These are phyloP conservation scores for Osmerus mordax DNA, from an alignment of 2,113 vertebrate species.

Conservation along the genomic window DNA sequence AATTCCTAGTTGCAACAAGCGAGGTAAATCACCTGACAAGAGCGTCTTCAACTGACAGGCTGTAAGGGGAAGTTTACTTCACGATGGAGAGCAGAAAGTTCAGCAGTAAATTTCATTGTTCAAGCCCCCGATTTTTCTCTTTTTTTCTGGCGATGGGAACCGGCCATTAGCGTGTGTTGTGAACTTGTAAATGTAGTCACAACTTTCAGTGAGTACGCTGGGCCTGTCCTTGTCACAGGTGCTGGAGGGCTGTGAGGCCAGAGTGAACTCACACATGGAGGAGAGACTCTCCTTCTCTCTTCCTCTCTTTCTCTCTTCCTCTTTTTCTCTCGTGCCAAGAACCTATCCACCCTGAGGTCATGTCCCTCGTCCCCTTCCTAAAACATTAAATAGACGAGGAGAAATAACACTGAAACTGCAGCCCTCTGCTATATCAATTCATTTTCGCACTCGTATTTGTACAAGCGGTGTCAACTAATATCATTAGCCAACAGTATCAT, in stretches of 20 bases:
- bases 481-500: conserved; percentile 52
- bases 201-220: conserved; percentile 18
- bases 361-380: conserved; percentile 42
- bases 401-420: conserved; percentile 43
- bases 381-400: conserved; percentile 32
- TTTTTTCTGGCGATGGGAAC: conserved; percentile 46
- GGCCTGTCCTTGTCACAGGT: conserved; percentile 47
- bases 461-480: conserved; percentile 51
- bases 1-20: conserved; percentile 43
- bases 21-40: conserved; percentile 53
- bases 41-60: conserved; percentile 1
- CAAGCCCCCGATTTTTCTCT: conserved; percentile 41
- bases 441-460: conserved; percentile 46
- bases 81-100: conserved; percentile 53
- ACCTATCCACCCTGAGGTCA: conserved; percentile 47
- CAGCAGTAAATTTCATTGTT: conserved; percentile 55
- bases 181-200: conserved; percentile 28
- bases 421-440: conserved; percentile 40
- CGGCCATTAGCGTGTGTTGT: neutral
- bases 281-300: neutral
- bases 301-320: too few species aligned
- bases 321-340: conserved; percentile 42
- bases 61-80: conserved; percentile 31
- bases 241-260: conserved; percentile 36
- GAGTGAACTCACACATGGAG: conserved; percentile 51